phyloP scores from a whole-genome alignment of 2,888 invertebrate species.

The Automeris io region DNA sequence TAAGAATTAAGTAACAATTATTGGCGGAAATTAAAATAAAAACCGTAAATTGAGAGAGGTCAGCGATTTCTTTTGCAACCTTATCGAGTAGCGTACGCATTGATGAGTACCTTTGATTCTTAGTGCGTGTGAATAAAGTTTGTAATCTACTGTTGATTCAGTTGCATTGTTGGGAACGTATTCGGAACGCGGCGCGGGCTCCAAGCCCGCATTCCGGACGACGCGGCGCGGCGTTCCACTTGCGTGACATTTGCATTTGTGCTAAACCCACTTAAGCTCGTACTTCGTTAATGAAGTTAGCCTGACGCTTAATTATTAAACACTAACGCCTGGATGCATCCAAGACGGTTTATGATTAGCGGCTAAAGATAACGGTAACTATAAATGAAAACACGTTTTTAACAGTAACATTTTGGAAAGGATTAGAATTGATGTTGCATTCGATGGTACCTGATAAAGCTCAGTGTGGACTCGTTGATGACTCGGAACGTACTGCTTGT shows the following conservation, averaged over 20 bases:
- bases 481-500: no score
- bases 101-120: background rate
- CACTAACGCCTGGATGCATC: no score
- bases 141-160: background rate
- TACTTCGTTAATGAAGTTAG: background rate
- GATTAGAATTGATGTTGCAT: no score
- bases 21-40: no score
- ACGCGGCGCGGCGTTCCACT: constrained; percentile 47
- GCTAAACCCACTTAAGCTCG: constrained; percentile 5
- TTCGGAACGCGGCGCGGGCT: constrained; percentile 36
- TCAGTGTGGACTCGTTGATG: no score
- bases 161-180: constrained; percentile 17
- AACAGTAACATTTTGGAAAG: no score
- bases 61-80: constrained; percentile 37
- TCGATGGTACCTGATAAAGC: no score
- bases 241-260: constrained; percentile 52
- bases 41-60: constrained; percentile 24
- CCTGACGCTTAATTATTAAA: background rate
- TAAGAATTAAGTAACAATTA: no score
- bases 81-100: constrained; percentile 5
- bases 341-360: no score
- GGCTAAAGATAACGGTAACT: no score
- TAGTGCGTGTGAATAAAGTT: background rate
- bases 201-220: constrained; percentile 51
- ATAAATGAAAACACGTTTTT: no score